Conservation (phyloP, 2,888 invertebrate genomes). For the Nephrotoma flavescens region DNA sequence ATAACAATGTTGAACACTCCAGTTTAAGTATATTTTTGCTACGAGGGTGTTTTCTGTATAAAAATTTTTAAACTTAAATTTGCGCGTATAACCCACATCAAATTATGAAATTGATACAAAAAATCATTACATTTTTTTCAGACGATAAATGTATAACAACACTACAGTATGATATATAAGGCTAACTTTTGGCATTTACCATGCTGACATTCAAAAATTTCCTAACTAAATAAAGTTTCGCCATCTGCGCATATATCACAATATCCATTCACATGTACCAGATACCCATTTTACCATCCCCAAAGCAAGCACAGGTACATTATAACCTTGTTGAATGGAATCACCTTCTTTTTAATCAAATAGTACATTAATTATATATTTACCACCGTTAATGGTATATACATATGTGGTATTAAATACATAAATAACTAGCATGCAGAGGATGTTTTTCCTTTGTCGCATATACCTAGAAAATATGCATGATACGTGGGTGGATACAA, state of each 20-base stretch:
- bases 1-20: no score
- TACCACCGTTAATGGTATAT: not conserved
- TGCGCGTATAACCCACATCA: no score
- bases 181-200: not conserved
- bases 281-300: not conserved
- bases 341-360: not conserved
- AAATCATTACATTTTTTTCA: no score
- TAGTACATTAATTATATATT: not conserved
- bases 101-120: no score
- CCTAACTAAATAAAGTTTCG: not conserved
- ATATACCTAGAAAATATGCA: not conserved
- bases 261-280: no score
- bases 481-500: not conserved
- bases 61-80: no score
- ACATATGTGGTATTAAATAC: not conserved
- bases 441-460: not conserved
- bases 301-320: not conserved
- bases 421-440: not conserved
- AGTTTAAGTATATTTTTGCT: no score
- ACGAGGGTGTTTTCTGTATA: no score
- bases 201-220: not conserved
- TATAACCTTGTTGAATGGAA: not conserved
- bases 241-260: not conserved
- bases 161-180: not conserved
- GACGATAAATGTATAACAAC: not conserved